Conservation (phyloP, 2,797 vertebrate genomes). For the Dromococcyx pavoninus region DNA sequence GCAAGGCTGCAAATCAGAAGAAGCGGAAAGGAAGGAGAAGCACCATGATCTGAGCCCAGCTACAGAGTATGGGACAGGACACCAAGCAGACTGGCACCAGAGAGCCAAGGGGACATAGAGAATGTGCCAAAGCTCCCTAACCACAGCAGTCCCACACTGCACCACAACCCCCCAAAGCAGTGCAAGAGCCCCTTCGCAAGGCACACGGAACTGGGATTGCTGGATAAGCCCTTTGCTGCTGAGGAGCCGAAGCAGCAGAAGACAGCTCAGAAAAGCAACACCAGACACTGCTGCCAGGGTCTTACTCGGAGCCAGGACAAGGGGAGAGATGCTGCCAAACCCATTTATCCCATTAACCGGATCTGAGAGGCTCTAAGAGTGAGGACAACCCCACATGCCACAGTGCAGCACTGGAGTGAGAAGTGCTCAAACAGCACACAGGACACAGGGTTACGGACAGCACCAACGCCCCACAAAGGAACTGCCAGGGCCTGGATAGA, state of each 20-base stretch:
- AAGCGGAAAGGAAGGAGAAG: not conserved
- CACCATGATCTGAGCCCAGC: rapidly evolving
- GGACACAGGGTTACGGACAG: rapidly evolving
- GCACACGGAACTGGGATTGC: rapidly evolving
- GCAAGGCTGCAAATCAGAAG: no score
- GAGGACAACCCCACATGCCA: rapidly evolving
- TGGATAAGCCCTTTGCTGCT: not conserved
- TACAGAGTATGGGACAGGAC: no score
- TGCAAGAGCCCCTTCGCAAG: not conserved
- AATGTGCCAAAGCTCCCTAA: not conserved
- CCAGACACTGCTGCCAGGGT: not conserved
- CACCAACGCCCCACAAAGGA: not conserved
- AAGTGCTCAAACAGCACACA: rapidly evolving
- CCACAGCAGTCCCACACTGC: rapidly evolving
- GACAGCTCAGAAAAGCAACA: not conserved
- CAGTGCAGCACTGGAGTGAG: rapidly evolving
- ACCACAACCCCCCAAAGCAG: not conserved
- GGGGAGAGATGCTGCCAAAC: not conserved
- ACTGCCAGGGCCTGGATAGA: not conserved
- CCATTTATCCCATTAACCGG: not conserved
- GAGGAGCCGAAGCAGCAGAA: not conserved
- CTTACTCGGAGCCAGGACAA: rapidly evolving
- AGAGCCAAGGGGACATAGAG: not conserved
- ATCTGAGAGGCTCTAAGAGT: not conserved
- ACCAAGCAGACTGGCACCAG: not conserved